phyloP scores from a whole-genome alignment of 1,140 invertebrate genomes.

The Hyles euphorbiae region DNA sequence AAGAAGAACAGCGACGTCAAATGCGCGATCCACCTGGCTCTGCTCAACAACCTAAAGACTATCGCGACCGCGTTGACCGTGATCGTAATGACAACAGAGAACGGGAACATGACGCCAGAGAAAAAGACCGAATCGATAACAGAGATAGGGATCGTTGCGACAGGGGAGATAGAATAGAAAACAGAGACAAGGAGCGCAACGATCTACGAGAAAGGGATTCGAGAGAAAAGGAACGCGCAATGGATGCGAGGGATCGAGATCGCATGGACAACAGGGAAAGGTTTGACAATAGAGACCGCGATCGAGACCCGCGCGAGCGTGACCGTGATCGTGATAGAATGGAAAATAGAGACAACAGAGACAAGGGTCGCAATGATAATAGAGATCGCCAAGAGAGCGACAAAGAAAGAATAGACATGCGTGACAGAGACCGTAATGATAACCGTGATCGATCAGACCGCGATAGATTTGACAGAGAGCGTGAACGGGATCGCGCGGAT shows the following conservation, averaged over 20 bases:
- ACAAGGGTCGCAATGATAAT: slow-evolving; percentile 25
- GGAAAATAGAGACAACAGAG: slow-evolving; percentile 54
- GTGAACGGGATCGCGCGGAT: slow-evolving; percentile 29
- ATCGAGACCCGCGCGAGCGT: slow-evolving; percentile 41
- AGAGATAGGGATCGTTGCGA: slow-evolving; percentile 54
- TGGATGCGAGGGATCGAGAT: slow-evolving; percentile 45
- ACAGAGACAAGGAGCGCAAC: slow-evolving; percentile 33
- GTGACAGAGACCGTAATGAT: slow-evolving; percentile 51
- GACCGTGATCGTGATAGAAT: slow-evolving; percentile 39
- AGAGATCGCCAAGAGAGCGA: slow-evolving; percentile 32
- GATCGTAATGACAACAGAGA: slow-evolving; percentile 63
- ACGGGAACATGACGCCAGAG: slow-evolving; percentile 45
- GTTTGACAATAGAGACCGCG: slow-evolving; percentile 56
- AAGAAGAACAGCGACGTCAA: slow-evolving; percentile 86
- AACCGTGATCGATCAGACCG: slow-evolving; percentile 56
- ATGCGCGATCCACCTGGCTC: slow-evolving; percentile 39
- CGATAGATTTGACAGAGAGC: slow-evolving; percentile 33
- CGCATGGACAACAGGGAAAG: slow-evolving; percentile 15
- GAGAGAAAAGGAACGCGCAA: slow-evolving; percentile 50
- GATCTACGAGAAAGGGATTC: slow-evolving; percentile 41
- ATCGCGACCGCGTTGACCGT: slow-evolving; percentile 48
- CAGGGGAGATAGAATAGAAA: slow-evolving; percentile 37
- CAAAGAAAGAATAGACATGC: slow-evolving; percentile 36
- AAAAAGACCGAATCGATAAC: slow-evolving; percentile 46
- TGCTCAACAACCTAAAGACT: slow-evolving; percentile 29